Conservation (phyloP, 1,140 invertebrate species). For the Melanaphis sacchari region DNA sequence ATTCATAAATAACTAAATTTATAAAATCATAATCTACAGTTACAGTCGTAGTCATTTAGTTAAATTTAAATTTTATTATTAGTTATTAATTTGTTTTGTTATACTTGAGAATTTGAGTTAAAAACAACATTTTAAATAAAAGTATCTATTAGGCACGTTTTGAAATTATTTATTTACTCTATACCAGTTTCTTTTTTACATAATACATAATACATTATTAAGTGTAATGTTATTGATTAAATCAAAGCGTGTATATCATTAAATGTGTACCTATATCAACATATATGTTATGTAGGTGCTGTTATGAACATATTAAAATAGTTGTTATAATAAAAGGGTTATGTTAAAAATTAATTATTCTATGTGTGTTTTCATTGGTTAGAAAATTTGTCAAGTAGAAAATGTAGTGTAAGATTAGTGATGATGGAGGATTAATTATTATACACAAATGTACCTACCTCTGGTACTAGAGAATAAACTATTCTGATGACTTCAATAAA, state of each 20-base stretch:
- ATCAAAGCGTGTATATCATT: neutral
- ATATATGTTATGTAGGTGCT: neutral
- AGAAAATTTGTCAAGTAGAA: neutral
- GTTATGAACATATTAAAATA: neutral
- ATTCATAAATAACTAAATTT: neutral
- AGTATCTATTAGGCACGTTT: too few species aligned
- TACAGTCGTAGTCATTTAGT: neutral
- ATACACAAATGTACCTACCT: neutral
- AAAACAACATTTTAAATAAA: neutral
- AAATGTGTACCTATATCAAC: neutral
- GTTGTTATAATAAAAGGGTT: neutral
- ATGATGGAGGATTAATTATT: conserved; percentile 15
- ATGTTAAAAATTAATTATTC: neutral
- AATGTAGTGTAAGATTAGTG: conserved; percentile 14
- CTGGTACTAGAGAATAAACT: neutral
- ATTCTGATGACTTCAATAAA: neutral
- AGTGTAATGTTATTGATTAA: neutral
- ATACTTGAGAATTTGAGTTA: neutral
- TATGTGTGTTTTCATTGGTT: neutral
- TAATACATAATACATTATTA: neutral
- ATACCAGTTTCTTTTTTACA: neutral
- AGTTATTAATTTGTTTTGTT: neutral
- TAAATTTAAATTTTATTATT: neutral
- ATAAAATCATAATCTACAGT: neutral
- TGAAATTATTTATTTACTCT: too few species aligned